These are phyloP conservation scores for Girardinus metallicus DNA, from an alignment of 2,797 vertebrate species.

Conservation along the genomic window DNA sequence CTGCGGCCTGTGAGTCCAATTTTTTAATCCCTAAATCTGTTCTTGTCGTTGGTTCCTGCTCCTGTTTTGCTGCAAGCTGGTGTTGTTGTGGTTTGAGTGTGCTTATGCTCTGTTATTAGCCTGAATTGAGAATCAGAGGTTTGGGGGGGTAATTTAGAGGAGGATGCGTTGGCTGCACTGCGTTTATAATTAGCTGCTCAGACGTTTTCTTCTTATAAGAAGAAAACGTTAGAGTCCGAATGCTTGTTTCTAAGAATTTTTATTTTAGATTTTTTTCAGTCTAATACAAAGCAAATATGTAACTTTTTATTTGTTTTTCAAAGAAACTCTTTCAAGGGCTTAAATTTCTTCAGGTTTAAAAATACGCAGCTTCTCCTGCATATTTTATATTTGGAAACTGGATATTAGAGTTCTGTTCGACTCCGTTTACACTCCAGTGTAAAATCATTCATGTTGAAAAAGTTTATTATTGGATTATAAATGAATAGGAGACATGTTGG, in stretches of 20 bases:
- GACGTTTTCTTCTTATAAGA: too few relatives aligned
- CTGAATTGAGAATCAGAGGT: constrained; percentile 12
- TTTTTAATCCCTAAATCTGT: constrained; percentile 26
- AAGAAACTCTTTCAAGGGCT: background rate
- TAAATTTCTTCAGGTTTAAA: background rate
- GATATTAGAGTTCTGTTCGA: background rate
- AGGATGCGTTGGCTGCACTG: background rate
- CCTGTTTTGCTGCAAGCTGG: constrained; percentile 37
- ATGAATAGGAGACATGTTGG: background rate
- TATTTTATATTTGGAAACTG: background rate
- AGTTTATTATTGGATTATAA: background rate
- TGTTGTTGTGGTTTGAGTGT: constrained; percentile 27
- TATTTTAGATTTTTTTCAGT: background rate
- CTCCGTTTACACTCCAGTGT: background rate
- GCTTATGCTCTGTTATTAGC: constrained; percentile 28
- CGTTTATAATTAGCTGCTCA: background rate
- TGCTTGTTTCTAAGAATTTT: background rate
- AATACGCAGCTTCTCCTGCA: background rate
- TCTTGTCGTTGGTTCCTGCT: constrained; percentile 37
- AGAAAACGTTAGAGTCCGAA: background rate
- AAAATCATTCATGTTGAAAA: background rate
- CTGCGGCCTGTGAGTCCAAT: constrained; percentile 37
- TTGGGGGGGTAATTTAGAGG: background rate
- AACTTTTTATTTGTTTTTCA: background rate
- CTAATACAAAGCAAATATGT: background rate